Percentiles rank a stretch among this genome's conserved stretches.
phyloP scores from a whole-genome alignment of 2,113 vertebrate species.

The Elephas maximus region DNA sequence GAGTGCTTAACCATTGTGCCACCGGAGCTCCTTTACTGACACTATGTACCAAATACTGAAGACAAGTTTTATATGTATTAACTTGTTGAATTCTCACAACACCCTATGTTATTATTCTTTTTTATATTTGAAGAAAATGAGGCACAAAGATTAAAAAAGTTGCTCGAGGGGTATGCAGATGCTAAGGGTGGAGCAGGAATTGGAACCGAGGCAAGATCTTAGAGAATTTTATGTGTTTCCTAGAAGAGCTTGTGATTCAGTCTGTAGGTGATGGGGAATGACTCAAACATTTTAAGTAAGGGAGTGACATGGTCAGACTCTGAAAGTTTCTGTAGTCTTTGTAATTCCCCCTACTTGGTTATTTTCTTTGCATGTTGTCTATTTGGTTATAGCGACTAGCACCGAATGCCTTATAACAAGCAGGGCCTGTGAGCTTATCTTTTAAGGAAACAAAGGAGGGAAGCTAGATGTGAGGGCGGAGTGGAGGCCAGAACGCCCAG shows the following conservation, averaged over 20 bases:
- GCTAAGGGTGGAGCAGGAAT: not conserved
- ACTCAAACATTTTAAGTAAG: constrained; percentile 47
- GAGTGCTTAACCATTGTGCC: too few relatives aligned
- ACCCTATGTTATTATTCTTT: not conserved
- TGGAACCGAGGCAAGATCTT: not conserved
- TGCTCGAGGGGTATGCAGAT: not conserved
- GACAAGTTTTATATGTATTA: not conserved
- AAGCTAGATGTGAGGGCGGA: not conserved
- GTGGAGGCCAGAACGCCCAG: not conserved
- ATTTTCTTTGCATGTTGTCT: constrained; percentile 9
- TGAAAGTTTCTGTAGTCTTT: not conserved
- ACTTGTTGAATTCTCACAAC: constrained; percentile 26
- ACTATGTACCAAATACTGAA: not conserved
- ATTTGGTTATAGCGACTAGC: not conserved
- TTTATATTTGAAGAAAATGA: not conserved
- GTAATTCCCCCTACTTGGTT: not conserved
- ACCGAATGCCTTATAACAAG: not conserved
- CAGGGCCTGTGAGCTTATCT: constrained; percentile 12
- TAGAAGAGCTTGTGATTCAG: not conserved
- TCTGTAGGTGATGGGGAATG: not conserved
- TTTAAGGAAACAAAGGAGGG: not conserved
- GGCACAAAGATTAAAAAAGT: not conserved
- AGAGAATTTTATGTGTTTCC: not conserved
- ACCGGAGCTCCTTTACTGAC: too few relatives aligned
- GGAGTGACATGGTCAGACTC: not conserved